Evolutionary conservation across 2,113 vertebrate species (phyloP), one percentile per base, ranked within the genome.

Genomic region (Baryphthengus martii): DNA sequence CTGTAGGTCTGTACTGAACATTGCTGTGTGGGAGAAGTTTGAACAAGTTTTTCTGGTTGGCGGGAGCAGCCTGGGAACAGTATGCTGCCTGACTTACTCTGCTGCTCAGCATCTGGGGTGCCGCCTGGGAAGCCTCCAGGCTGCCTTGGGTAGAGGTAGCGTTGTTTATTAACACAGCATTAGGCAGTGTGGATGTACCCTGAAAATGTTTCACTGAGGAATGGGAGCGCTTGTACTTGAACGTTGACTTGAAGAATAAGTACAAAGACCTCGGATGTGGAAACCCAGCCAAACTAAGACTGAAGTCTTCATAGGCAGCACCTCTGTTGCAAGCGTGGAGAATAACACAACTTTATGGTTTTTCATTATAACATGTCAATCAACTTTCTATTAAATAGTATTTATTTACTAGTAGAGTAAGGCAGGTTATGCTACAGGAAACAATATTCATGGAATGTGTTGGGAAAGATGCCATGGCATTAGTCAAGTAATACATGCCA

Each of bases 11-110:
- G 35, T 78, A 23, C 78, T 50, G 74, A 73, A 8, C 11, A 4
- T 2, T 88, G 25, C 62, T 47, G 5, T 35, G 52, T 76, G 85
- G 79, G 86, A 85, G 79, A 90, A 85, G 79, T 67, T 87, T 33
- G 83, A 95, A 95, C 91, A 9, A 85, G 94, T 95, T 95, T 95
- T 95, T 95, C 94, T 92, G 93, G 96, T 93, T 95, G 79, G 67
- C 4, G 29, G 82, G 61, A 95, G 78, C 94, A 74, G 90, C 61
- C 68, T 94, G 76, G 77, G 90, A 93, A 42, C 35, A 58, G 33
- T 1, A 1, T 18, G 53, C 50, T 81, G 61, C 78, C 70, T 70
- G 44, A 63, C 59, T 72, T 86, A 63, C 4, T 68, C 84, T 73
- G 68, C 92, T 77, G 44, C 62, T 85, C 17, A 11, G 67, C 58